Evolutionary conservation across 2,888 invertebrate genomes (phyloP).

Genomic region (Ceramica pisi): DNA sequence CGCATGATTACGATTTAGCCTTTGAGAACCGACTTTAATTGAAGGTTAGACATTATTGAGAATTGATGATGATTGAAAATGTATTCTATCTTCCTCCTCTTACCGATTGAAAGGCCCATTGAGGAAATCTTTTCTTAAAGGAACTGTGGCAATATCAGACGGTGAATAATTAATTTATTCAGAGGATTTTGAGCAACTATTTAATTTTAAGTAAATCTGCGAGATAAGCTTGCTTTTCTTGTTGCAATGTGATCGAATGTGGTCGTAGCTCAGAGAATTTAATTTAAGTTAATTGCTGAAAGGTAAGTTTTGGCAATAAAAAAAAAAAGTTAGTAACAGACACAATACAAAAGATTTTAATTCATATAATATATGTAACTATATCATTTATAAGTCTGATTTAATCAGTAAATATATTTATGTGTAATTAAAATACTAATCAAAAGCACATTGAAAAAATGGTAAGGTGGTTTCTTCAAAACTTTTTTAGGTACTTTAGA

Average conservation of each 20-base stretch:
- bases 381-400: too few species aligned
- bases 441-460: too few species aligned
- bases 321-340: too few species aligned
- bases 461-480: too few species aligned
- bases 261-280: too few species aligned
- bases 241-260: not conserved
- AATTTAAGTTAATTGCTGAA: too few species aligned
- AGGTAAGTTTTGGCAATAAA: too few species aligned
- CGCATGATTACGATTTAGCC: slow-evolving; percentile 53
- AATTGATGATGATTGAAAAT: slow-evolving; percentile 63
- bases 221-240: not conserved
- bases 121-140: slow-evolving; percentile 27
- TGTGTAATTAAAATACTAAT: too few species aligned
- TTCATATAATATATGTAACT: too few species aligned
- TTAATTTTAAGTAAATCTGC: not conserved
- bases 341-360: too few species aligned
- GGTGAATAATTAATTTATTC: slow-evolving; percentile 47
- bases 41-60: slow-evolving; percentile 62
- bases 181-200: slow-evolving; percentile 20
- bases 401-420: too few species aligned
- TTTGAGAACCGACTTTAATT: slow-evolving; percentile 56
- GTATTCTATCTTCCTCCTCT: slow-evolving; percentile 53
- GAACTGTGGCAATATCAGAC: slow-evolving; percentile 27
- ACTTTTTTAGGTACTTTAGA: not conserved
- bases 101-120: slow-evolving; percentile 31